A percentile compares a stretch with the other conserved stretches of the same genome.
These are phyloP conservation scores for Idaea straminata DNA, from an alignment of 2,888 invertebrate species.

Conservation along the genomic window DNA sequence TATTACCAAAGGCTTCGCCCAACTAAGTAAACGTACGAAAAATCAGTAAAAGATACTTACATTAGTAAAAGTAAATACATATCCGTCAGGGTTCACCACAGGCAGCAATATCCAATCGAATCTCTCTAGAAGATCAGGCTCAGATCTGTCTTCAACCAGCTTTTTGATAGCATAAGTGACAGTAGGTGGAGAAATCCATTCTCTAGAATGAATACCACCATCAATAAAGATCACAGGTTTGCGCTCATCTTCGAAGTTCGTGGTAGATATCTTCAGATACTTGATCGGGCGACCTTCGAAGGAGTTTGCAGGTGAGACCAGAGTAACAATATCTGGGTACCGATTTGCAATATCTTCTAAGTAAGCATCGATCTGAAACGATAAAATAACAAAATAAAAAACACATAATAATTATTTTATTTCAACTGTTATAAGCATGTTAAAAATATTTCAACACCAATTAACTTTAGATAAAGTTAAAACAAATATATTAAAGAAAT, in stretches of 20 bases:
- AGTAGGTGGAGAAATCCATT: conserved; percentile 86
- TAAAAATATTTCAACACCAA: too few species aligned
- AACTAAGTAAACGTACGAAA: background rate
- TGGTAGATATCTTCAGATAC: conserved; percentile 80
- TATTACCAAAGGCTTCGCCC: background rate
- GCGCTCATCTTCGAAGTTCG: conserved; percentile 55
- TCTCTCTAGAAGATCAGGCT: conserved; percentile 75
- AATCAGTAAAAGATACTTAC: conserved; percentile 47
- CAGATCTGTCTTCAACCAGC: conserved; percentile 79
- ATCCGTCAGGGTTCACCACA: conserved; percentile 86
- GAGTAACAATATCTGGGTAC: conserved; percentile 68
- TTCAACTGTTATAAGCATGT: too few species aligned
- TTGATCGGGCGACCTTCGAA: conserved; percentile 79
- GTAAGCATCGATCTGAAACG: conserved; percentile 53
- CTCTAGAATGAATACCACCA: conserved; percentile 83
- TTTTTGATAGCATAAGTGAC: conserved; percentile 84
- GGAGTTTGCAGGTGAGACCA: conserved; percentile 76
- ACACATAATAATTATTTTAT: too few species aligned
- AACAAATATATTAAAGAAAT: background rate
- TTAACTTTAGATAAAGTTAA: too few species aligned
- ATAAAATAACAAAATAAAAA: background rate
- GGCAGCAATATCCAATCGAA: conserved; percentile 85
- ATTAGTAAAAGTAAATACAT: conserved; percentile 74
- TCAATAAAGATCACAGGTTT: conserved; percentile 82
- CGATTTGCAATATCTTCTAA: conserved; percentile 58